A percentile compares a stretch with the other conserved stretches of the same genome.
Evolutionary conservation across 2,113 vertebrate species (phyloP).

Genomic region (Semnornis frantzii): DNA sequence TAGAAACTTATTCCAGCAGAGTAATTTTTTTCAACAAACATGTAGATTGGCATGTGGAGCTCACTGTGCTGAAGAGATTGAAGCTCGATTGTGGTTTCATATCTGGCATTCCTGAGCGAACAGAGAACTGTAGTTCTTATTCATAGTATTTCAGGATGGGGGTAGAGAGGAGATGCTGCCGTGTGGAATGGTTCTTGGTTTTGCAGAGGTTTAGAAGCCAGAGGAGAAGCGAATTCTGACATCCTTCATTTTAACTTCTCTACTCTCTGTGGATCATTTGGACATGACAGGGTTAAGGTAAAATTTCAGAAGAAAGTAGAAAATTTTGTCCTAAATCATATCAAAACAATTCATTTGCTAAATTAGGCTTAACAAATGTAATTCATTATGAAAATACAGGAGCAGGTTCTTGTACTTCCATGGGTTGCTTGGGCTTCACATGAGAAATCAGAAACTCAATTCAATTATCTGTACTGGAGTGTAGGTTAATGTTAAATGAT

Average conservation of each 20-base stretch:
- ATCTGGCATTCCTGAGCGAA: constrained; percentile 70
- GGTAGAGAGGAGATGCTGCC: neutral
- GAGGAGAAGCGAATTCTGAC: neutral
- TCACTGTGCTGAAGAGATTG: constrained; percentile 71
- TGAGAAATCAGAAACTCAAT: neutral
- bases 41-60: constrained; percentile 62
- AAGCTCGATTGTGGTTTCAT: constrained; percentile 73
- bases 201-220: neutral
- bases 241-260: neutral
- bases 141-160: constrained; percentile 32
- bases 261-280: neutral
- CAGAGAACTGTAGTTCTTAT: constrained; percentile 64
- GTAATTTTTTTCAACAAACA: constrained; percentile 61
- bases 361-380: neutral
- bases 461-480: neutral
- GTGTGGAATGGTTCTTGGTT: constrained; percentile 3
- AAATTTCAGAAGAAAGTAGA: neutral
- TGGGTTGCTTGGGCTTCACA: neutral
- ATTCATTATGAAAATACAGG: neutral
- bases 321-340: neutral
- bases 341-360: constrained; percentile 8
- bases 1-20: constrained; percentile 66
- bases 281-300: neutral
- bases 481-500: neutral
- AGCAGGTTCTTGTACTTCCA: neutral